Evolutionary conservation across 2,797 vertebrate species (phyloP).

Genomic region (Sebastes taczanowskii): DNA sequence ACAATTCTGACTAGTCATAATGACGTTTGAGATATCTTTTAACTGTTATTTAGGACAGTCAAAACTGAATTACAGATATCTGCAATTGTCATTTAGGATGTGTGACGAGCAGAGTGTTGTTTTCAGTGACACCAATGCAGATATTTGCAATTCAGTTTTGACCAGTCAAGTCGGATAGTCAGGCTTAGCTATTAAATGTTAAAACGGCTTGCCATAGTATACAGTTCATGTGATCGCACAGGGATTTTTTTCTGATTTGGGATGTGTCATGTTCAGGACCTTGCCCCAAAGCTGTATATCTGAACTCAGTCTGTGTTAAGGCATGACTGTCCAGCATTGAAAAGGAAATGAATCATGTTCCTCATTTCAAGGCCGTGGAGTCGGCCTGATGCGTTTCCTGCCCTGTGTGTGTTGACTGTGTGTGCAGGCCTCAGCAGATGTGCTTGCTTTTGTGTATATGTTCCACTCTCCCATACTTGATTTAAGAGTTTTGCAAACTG

Average conservation of each 20-base stretch:
- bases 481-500: conserved; percentile 9
- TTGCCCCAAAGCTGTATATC: conserved; percentile 11
- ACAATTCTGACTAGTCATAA: too few relatives aligned
- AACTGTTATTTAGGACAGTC: too few relatives aligned
- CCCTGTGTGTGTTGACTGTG: conserved; percentile 40
- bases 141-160: too few relatives aligned
- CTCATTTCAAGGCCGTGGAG: conserved; percentile 71
- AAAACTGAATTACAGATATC: too few relatives aligned
- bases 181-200: too few relatives aligned
- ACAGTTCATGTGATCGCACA: not conserved
- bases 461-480: not conserved
- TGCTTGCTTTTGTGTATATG: conserved; percentile 25
- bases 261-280: conserved; percentile 15
- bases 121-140: too few relatives aligned
- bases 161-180: too few relatives aligned
- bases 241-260: not conserved
- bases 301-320: conserved; percentile 44
- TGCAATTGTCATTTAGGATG: too few relatives aligned
- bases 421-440: conserved; percentile 65
- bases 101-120: too few relatives aligned
- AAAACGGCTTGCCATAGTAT: not conserved
- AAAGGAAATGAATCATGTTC: conserved; percentile 83
- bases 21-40: fast-evolving
- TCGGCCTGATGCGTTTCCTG: conserved; percentile 76
- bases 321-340: conserved; percentile 54